Base-by-base conservation (phyloP, 2,797 vertebrate genomes). In the Sebastes oblongus region DNA sequence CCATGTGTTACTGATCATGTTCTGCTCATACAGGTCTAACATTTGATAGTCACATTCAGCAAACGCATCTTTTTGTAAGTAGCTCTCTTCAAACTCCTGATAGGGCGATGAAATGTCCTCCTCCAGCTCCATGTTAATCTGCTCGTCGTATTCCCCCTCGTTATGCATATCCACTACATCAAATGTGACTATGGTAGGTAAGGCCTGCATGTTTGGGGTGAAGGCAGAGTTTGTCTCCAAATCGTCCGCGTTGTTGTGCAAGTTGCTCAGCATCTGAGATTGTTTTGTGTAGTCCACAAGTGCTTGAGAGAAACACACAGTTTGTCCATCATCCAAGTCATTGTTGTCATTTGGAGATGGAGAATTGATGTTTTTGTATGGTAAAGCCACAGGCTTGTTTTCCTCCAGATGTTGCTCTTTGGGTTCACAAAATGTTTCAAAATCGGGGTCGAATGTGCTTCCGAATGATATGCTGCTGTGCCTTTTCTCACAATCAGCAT, bases 151-250 rank as follows among this genome's bases (percentile, higher is more conserved):
- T 81, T 98, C 97, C 0, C 97, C 98, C 88, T 99, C 98, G 3
- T 98, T 98, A 54, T 99, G 97, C 92, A 99, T 97, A 1, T 99
- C 97, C 1, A 98, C 98, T 0, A 99, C 97, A 18, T 99, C 98
- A 22, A 99, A 99, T 0, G 98, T 99, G 80, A 99, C 98, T 91
- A 99, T 99, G 65, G 98, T 95, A 1, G 98, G 98, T 54, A 99
- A 96, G 76, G 96, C 96, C 6, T 97, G 97, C 73, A 99, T 96
- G 84, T 97, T 98, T 72, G 97, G 96, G 61, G 97, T 96, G 81
- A 99, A 97, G 54, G 96, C 96, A 0, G 97, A 95, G 78, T 95
- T 95, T 0, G 96, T 96, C 77, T 97, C 96, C 0, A 96, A 95
- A 74, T 95, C 96, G 1, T 96, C 96, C 34, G 93, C 93, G 29